Percentiles rank a stretch among this genome's conserved stretches.
These are phyloP conservation scores for Platycheirus albimanus DNA, from an alignment of 2,888 invertebrate species.

Conservation along the genomic window DNA sequence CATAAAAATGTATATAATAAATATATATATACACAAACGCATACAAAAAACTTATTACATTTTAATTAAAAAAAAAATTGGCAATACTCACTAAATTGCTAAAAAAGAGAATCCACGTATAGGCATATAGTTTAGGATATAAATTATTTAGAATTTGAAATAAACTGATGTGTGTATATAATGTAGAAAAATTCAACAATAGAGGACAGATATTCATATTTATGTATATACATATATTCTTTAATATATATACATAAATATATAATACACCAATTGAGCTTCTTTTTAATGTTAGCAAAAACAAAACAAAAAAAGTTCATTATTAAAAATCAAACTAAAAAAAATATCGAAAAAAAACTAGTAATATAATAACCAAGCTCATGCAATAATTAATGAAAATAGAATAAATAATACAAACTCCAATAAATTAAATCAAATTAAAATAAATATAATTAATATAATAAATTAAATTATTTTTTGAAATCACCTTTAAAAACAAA, in stretches of 20 bases:
- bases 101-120: too few relatives aligned
- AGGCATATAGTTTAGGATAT: slow-evolving; percentile 36
- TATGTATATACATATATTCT: slow-evolving; percentile 44
- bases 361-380: slow-evolving; percentile 32
- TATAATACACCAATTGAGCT: slow-evolving; percentile 63
- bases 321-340: background rate
- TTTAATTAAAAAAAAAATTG: too few relatives aligned
- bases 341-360: slow-evolving; percentile 27
- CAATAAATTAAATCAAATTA: slow-evolving; percentile 30
- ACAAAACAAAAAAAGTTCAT: slow-evolving; percentile 16
- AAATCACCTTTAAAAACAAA: slow-evolving; percentile 48
- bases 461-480: slow-evolving; percentile 50
- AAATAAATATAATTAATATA: background rate
- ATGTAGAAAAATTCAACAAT: slow-evolving; percentile 22
- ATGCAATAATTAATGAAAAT: slow-evolving; percentile 31
- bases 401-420: slow-evolving; percentile 25
- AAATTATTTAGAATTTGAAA: slow-evolving; percentile 12
- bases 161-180: slow-evolving; percentile 37
- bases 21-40: too few relatives aligned
- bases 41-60: too few relatives aligned
- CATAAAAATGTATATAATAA: too few relatives aligned
- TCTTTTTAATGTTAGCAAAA: slow-evolving; percentile 61
- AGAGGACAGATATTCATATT: slow-evolving; percentile 39
- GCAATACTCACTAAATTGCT: too few relatives aligned
- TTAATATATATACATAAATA: slow-evolving; percentile 4